Percentiles rank a stretch among this genome's conserved stretches.
These are phyloP conservation scores for Papio anubis DNA, from an alignment of 2,113 vertebrate genomes.

Conservation along the genomic window DNA sequence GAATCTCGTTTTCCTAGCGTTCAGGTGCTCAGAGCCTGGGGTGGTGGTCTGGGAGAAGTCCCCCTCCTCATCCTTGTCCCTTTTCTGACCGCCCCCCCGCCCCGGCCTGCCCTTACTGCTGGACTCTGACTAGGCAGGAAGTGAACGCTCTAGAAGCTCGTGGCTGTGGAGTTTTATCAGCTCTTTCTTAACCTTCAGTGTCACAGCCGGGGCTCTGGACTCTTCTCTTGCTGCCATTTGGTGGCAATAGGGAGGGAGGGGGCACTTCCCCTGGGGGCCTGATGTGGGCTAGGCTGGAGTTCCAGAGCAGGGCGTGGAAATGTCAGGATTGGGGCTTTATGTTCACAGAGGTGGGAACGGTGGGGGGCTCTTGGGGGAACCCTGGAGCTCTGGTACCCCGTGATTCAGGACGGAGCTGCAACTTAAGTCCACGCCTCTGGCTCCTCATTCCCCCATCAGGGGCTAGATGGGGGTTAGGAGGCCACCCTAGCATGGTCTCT, in stretches of 20 bases:
- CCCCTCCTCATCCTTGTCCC: background rate
- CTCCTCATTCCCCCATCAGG: background rate
- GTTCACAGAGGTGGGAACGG: background rate
- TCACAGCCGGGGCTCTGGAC: background rate
- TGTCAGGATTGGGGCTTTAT: background rate
- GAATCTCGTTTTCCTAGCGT: background rate
- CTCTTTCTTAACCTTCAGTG: background rate
- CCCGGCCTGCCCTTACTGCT: background rate
- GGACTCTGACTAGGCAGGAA: conserved; percentile 29
- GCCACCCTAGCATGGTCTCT: background rate
- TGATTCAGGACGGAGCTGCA: background rate
- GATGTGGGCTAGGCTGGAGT: background rate
- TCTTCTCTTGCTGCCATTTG: background rate
- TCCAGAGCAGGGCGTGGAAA: background rate
- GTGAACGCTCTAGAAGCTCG: background rate
- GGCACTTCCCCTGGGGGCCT: background rate
- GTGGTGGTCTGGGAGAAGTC: background rate
- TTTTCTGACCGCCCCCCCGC: background rate
- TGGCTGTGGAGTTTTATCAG: background rate
- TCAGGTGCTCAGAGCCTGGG: background rate
- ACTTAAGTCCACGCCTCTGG: background rate
- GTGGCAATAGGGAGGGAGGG: background rate
- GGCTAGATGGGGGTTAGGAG: background rate
- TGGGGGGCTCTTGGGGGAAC: background rate
- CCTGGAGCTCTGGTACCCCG: background rate